These are phyloP conservation scores for Plumapathes pennacea DNA, from an alignment of 92 coral and sea anemone species.

Conservation along the genomic window DNA sequence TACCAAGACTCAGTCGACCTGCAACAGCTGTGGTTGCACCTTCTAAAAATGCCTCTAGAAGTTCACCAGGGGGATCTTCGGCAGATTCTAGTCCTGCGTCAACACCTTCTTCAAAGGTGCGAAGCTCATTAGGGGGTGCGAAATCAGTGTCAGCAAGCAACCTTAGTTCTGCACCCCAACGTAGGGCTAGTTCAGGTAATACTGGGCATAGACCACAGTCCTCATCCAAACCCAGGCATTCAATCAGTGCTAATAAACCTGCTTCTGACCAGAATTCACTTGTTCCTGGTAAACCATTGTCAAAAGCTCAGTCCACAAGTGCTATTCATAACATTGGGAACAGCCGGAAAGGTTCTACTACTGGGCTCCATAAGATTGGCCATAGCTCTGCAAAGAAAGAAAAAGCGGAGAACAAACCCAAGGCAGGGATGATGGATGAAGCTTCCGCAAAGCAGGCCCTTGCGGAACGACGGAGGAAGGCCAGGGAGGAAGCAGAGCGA, in stretches of 20 bases:
- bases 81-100: constrained; percentile 63
- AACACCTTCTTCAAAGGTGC: constrained; percentile 50
- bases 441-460: constrained; percentile 88
- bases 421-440: constrained; percentile 87
- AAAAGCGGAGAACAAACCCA: constrained; percentile 72
- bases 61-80: constrained; percentile 69
- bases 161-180: constrained; percentile 21
- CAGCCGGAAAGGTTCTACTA: neutral
- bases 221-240: constrained; percentile 45
- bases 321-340: constrained; percentile 72
- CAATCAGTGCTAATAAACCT: constrained; percentile 31
- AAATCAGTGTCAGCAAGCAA: constrained; percentile 53
- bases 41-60: constrained; percentile 54
- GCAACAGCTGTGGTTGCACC: constrained; percentile 26
- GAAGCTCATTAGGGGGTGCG: constrained; percentile 34
- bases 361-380: constrained; percentile 14
- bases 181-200: constrained; percentile 63
- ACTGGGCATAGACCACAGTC: constrained; percentile 54
- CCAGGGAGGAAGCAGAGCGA: constrained; percentile 96
- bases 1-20: constrained; percentile 58
- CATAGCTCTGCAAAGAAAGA: constrained; percentile 49
- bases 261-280: constrained; percentile 20
- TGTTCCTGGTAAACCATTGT: constrained; percentile 48
- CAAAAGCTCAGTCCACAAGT: constrained; percentile 93
- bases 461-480: constrained; percentile 91